Base-by-base conservation (phyloP, 2,888 invertebrate species). In the Harpagoxenus sublaevis region DNA sequence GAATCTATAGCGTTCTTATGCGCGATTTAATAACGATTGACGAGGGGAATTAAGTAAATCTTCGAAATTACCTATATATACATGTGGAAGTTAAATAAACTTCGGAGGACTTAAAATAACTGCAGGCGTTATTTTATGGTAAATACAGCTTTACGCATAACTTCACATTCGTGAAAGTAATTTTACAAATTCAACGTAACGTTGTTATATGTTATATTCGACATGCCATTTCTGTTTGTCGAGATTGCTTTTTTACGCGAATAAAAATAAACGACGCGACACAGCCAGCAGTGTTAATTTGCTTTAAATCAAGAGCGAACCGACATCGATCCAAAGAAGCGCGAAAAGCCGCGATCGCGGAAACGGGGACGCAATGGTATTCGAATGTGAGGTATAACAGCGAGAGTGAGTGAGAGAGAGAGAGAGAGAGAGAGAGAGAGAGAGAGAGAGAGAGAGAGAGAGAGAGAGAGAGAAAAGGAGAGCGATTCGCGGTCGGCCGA, bases 21-120 rank as follows among this genome's bases (percentile, higher is more conserved):
- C 10, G 12, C 6, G 15, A 31, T 62, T 75, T 75, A 75, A 75
- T 75, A 31, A 75, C 45, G 31, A 62, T 31, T 10, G 48, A 71
- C 35, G 35, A 39, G 18, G n/a, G 6, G 9, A 8, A 39, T 39
- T 35, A 12, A 15, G 8, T 23, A 39, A 55, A 71, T 35, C n/a
- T 53, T 3, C 39, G 12, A 15, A 42, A 55, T 35, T 8, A 23
- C 23, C 23, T 23, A 23, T 23, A 23, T 23, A 53, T 1, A 39
- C n/a, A 23, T 42, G 12, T 23, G 35, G 23, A 55, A 68, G n/a
- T n/a, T 70, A 12, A 70, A 70, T 35, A 70, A 70, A 51, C 18
- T 68, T 48, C 28, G 18, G 2, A 15, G 10, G 15, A 31, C 15
- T 15, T 28, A 15, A 66, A 66, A 23, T 15, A 31, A 31, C 31